Base-by-base conservation (phyloP, 2,888 invertebrate genomes). In the Drosophila leonis region DNA sequence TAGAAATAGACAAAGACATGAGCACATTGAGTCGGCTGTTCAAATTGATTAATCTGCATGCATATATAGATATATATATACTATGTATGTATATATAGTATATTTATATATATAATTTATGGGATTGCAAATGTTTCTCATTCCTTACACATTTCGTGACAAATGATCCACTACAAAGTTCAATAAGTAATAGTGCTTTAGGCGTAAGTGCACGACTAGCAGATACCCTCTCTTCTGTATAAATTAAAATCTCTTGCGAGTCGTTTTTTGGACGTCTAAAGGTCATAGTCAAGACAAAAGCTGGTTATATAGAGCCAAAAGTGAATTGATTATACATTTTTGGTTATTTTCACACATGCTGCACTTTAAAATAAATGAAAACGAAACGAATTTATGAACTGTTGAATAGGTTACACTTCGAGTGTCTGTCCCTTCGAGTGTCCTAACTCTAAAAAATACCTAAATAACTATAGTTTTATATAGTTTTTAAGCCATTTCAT, bases 1-100 rank as follows among this genome's bases (percentile, higher is more conserved):
- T 15, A 15, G 15, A 24, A 46, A 46, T 15, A 27, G 27, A 15
- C 27, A 27, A 46, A 46, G 46, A 46, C 27, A n/a, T 44, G 44
- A 13, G 3, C 9, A 9, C 27, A 46, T 13, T 1, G 46, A 27
- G 27, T 15, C 9, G 8, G 15, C 15, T 46, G 24, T 46, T 46
- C 46, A 29, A 29, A 9, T 46, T 46, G 46, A 46, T 46, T 46
- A 46, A 29, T 44, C 10, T n/a, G 9, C 46, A 27, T 46, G 46
- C 15, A n/a, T 4, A 24, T 27, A n/a, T 4, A 24, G 13, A 24
- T 24, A 27, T 2, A 15, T 27, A 46, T 27, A 46, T 46, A 29
- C 6, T n/a, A 24, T 2, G 1, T 4, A 46, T 46, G 9, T n/a
- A n/a, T 46, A 46, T 13, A 15, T 6, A 37, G 35, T 33, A 10